Evolutionary conservation across 2,113 vertebrate genomes (phyloP).

Genomic region (Tetraodon nigroviridis): DNA sequence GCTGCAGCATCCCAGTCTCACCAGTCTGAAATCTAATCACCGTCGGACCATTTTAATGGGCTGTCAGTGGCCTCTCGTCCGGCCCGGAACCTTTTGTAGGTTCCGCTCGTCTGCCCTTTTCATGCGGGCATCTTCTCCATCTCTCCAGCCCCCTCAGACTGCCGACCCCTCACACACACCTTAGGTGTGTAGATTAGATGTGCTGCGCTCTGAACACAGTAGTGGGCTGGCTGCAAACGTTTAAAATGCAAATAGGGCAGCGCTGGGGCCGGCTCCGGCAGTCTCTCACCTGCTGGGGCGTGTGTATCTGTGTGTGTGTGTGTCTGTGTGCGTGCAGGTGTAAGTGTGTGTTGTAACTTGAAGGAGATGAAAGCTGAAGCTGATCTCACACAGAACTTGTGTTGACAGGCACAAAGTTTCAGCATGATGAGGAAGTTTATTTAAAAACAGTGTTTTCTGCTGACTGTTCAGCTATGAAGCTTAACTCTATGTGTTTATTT

Average conservation of each 20-base stretch:
- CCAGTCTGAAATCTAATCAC: too few species aligned
- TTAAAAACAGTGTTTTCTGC: background rate
- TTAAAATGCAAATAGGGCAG: conserved; percentile 83
- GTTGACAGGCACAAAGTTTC: background rate
- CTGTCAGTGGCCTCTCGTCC: background rate
- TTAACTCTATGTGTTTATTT: too few species aligned
- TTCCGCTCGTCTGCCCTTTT: conserved; percentile 11
- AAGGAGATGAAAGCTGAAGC: conserved; percentile 13
- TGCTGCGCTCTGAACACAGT: conserved; percentile 66
- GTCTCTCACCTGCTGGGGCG: conserved; percentile 78
- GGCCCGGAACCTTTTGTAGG: background rate
- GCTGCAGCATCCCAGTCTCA: too few species aligned
- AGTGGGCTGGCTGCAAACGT: conserved; percentile 61
- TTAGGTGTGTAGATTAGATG: conserved; percentile 76
- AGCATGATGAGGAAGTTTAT: background rate
- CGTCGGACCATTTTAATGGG: background rate
- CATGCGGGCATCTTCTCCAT: conserved; percentile 28
- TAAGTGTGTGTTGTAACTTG: conserved; percentile 16
- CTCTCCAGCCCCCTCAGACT: conserved; percentile 42
- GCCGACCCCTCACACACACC: conserved; percentile 59
- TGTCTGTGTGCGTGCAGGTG: conserved; percentile 24
- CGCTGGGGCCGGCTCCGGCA: conserved; percentile 74
- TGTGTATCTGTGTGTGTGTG: conserved; percentile 43
- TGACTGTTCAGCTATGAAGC: too few species aligned
- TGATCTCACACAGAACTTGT: conserved; percentile 4